Evolutionary conservation across 1,140 invertebrate genomes (phyloP).

Genomic region (Pomacea maculata): DNA sequence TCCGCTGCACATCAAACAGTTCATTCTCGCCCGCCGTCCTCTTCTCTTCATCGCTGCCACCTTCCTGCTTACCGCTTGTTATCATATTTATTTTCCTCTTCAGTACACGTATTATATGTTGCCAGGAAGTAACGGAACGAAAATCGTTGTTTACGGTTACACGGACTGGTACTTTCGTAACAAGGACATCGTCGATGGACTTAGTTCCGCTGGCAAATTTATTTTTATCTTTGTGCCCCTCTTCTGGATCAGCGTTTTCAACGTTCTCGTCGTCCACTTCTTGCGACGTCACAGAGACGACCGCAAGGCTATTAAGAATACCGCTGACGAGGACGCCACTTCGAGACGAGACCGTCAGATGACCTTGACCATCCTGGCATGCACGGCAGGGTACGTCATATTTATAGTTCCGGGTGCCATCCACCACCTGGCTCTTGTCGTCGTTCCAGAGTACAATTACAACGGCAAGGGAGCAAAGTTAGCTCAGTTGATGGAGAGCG

Average conservation of each 20-base stretch:
- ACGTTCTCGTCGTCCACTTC: neutral
- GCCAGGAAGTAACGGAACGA: neutral
- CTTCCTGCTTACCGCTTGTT: neutral
- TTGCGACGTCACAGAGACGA: neutral
- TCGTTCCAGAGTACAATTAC: neutral
- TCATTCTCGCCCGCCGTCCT: neutral
- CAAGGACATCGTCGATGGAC: neutral
- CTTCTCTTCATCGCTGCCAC: neutral
- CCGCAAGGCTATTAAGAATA: neutral
- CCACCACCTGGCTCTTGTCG: neutral
- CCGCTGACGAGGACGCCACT: neutral
- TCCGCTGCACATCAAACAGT: neutral
- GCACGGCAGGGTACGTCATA: neutral
- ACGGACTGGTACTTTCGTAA: neutral
- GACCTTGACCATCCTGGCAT: neutral
- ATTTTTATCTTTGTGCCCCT: neutral
- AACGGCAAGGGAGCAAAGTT: neutral
- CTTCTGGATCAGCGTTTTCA: neutral
- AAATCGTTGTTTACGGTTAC: neutral
- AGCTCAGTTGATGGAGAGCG: neutral
- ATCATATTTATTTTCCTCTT: neutral
- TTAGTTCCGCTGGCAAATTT: neutral
- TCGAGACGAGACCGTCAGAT: neutral
- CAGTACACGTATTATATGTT: neutral
- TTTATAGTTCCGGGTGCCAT: neutral